These are phyloP conservation scores for Argya squamiceps DNA, from an alignment of 2,797 vertebrate genomes.

Conservation along the genomic window DNA sequence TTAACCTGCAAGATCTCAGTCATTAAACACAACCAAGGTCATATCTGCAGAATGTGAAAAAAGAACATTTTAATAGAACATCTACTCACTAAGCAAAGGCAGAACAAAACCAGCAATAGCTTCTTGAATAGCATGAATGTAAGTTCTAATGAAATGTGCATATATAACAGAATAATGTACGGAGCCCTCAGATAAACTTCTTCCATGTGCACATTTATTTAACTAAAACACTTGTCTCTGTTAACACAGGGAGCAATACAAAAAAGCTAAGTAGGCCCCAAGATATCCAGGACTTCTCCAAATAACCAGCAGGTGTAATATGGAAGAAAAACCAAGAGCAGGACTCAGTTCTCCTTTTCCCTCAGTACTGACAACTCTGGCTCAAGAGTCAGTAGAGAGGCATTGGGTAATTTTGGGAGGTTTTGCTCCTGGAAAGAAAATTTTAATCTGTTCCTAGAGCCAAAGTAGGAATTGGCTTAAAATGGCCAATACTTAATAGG, in stretches of 20 bases:
- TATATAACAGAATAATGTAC: not conserved
- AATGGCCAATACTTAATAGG: not conserved
- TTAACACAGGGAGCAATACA: not conserved
- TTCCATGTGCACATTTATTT: not conserved
- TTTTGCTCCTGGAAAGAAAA: not conserved
- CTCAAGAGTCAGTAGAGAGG: not conserved
- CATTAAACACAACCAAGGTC: not conserved
- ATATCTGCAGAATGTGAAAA: not conserved
- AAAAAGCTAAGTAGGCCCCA: not conserved
- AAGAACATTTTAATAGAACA: not conserved
- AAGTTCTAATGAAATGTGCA: not conserved
- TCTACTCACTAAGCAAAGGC: not conserved
- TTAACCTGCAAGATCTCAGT: not conserved
- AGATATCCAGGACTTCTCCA: not conserved
- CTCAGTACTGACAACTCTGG: accelerated
- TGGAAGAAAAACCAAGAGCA: not conserved
- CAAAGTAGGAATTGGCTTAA: not conserved
- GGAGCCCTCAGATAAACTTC: not conserved
- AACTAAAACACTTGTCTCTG: not conserved
- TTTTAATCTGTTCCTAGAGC: not conserved
- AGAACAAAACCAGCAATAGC: not conserved
- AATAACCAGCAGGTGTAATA: not conserved
- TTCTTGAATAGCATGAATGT: not conserved
- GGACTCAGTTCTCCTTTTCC: not conserved
- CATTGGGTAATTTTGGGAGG: not conserved